Base-by-base conservation (phyloP, 2,888 invertebrate genomes). In the Mythimna pallens region DNA sequence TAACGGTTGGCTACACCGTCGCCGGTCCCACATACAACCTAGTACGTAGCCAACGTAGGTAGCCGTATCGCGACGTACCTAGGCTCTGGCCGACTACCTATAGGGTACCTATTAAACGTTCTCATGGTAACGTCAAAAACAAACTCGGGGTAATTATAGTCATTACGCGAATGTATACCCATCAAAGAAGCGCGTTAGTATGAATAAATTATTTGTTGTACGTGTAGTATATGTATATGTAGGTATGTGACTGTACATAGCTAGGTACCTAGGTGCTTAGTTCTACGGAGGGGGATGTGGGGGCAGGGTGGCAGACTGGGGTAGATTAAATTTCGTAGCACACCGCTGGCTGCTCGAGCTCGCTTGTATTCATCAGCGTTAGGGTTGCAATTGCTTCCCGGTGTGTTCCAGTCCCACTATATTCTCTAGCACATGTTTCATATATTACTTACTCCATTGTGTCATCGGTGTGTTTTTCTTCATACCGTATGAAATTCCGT, bases 311-410 rank as follows among this genome's bases (percentile, higher is more conserved):
- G 94, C 87, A 94, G 95, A 94, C 94, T 88, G 94, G 93, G 94
- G 94, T 91, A 95, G 95, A 95, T 95, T 95, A 94, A 94, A 95
- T 96, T 95, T 95, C 93, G 94, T 93, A 92, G 93, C 91, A 89
- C 92, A 91, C 91, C 89, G 89, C 92, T 90, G 88, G 89, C 88
- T 89, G 93, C 92, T 92, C 92, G 86, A 91, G 92, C 92, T 91
- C 89, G 90, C 91, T 91, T 90, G 91, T 95, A 93, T 94, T 95
- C 94, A 95, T 94, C 94, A 94, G 89, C 85, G 92, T 92, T 92
- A 93, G 92, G 91, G 91, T 86, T 94, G 93, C 92, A 92, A 93
- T 94, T 92, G 92, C 93, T 92, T 94, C 89, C 88, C 88, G 80
- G 88, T 90, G 84, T 90, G 91, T 92, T 92, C 89, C 86, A 89